Conservation (phyloP, 2,113 vertebrate genomes). For the Geothlypis trichas region DNA sequence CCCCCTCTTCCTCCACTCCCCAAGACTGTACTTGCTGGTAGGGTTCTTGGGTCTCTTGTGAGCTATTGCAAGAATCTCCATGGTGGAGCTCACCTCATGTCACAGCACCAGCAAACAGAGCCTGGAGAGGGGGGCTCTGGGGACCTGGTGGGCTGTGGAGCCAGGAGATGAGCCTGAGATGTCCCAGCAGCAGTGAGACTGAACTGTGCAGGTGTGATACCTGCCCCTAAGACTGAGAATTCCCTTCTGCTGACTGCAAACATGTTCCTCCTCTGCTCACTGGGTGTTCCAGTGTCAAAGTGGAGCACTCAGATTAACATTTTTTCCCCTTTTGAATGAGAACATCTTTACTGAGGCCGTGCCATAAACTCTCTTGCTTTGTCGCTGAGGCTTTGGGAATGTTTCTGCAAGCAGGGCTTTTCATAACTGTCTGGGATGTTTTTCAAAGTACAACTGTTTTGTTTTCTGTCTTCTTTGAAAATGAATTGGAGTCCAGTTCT, state of each 20-base stretch:
- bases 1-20: neutral
- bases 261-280: neutral
- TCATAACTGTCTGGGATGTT: neutral
- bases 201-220: neutral
- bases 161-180: neutral
- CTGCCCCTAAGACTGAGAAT: neutral
- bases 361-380: neutral
- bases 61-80: neutral
- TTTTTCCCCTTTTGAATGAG: neutral
- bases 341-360: neutral
- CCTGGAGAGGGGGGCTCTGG: neutral
- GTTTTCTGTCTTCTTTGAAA: neutral
- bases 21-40: neutral
- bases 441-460: neutral
- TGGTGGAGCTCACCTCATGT: rapidly evolving
- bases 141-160: neutral
- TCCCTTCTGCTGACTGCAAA: neutral
- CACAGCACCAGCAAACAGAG: neutral
- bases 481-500: neutral
- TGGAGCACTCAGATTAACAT: neutral
- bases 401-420: neutral
- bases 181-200: neutral
- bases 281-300: neutral
- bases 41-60: neutral
- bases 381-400: neutral